Evolutionary conservation across 2,113 vertebrate genomes (phyloP), one percentile per base, ranked within the genome.

Genomic region (Acanthisitta chloris): DNA sequence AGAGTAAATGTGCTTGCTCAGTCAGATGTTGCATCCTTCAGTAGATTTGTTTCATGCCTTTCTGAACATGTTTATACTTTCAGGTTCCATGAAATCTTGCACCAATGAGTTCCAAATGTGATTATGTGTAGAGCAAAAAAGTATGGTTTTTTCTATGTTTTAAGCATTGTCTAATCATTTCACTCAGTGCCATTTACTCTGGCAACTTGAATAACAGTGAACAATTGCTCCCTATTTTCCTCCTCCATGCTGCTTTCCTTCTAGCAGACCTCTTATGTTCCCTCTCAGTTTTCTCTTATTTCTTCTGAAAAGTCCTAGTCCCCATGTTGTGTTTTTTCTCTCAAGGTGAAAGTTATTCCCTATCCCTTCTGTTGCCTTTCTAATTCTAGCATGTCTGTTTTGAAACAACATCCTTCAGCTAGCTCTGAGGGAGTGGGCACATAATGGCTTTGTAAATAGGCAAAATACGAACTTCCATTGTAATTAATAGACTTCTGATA

Each of bases 11-110:
- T 51, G 42, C 23, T 61, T 65, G 72, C 66, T 61, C 61, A 80
- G 48, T 77, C 81, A 57, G 51, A 70, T 31, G n/a, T 43, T 43
- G 78, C 26, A 72, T 80, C 88, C 73, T 82, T 78, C 81, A 45
- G 73, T 31, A 85, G 70, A 38, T 64, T 79, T 85, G 36, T 91
- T 87, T 90, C 57, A 76, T 36, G 25, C 61, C 25, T 85, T 88
- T 94, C 90, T 90, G 81, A 87, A 52, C 45, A 29, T 4, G 34
- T 85, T 88, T 82, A 38, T 90, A 38, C 52, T 81, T 92, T n/a
- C 49, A 82, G 62, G 16, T 28, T 42, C 66, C 49, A 24, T 15
- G 42, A 86, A 85, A 80, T 33, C 76, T 57, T 79, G 85, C 49
- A 34, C 66, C 28, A 17, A 26, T 73, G 62, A 94, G 79, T 88